Base-by-base conservation (phyloP, 2,888 invertebrate genomes). In the Rotaria macrura region DNA sequence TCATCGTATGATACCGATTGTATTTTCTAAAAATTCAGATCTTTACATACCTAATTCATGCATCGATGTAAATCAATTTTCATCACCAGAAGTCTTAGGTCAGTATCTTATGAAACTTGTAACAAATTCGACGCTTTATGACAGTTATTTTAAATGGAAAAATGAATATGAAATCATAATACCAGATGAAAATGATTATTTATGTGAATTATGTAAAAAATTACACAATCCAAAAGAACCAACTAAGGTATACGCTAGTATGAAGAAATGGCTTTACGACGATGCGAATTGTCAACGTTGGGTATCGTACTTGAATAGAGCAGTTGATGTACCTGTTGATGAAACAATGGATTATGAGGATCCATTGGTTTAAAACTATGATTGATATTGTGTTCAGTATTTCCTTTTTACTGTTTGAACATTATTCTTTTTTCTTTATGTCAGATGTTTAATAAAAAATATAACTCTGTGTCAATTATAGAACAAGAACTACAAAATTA, bases 211-310 rank as follows among this genome's bases (percentile, higher is more conserved):
- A 43, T 79, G 74, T 43, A 20, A n/a, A 23, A 79, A 79, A 79
- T 79, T 79, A n/a, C 25, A 43, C 23, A 43, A 79, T 43, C 23
- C 38, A 25, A 38, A 40, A 6, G 43, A 79, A 79, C 20, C 74
- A 5, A 23, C 17, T 23, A 79, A 79, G 25, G 23, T 79, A 40
- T 79, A 79, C 43, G 25, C 25, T 79, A 79, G n/a, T 43, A 79
- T 79, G 38, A 79, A 79, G 43, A 40, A 79, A 79, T 79, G 74
- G 74, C n/a, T 79, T 20, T 79, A 40, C 10, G 34, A 40, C 25
- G 74, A 79, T 79, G 74, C 74, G 25, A 79, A 20, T 7, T 79
- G 74, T 43, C 74, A 79, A 79, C 74, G 74, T 43, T 79, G 74
- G 74, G 9, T 43, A 79, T 79, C 74, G 23, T 43, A 79, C 25